phyloP scores from a whole-genome alignment of 2,888 invertebrate genomes.

The Drosophila fulvimacula region DNA sequence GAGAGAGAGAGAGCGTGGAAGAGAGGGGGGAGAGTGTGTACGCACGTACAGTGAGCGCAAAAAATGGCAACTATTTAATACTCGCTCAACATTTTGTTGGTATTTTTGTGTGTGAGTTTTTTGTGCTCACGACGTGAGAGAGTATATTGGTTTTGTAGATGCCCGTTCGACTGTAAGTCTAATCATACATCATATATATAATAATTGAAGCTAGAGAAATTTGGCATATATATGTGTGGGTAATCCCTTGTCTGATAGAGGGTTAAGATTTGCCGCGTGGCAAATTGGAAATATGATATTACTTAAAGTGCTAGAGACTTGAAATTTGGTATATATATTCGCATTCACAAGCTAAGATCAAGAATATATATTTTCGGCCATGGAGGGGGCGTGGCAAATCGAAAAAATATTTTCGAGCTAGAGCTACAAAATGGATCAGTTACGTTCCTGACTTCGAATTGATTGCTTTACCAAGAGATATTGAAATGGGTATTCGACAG shows the following conservation, averaged over 20 bases:
- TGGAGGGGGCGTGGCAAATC: not conserved
- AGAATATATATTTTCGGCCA: too few species aligned
- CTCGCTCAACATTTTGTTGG: constrained; percentile 63
- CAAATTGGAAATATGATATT: not conserved
- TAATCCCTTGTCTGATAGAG: not conserved
- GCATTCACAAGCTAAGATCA: too few species aligned
- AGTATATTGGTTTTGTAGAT: not conserved
- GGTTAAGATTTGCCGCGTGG: not conserved
- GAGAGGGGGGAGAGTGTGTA: not conserved
- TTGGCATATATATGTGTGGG: not conserved
- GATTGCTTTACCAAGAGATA: too few species aligned
- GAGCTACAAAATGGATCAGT: too few species aligned
- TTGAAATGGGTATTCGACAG: not conserved
- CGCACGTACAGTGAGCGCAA: constrained; percentile 26
- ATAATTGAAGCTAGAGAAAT: not conserved
- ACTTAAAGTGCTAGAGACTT: too few species aligned
- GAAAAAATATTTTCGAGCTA: not conserved
- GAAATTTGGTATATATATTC: too few species aligned
- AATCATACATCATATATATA: too few species aligned
- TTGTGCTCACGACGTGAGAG: not conserved
- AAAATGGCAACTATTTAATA: constrained; percentile 77
- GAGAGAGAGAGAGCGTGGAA: not conserved
- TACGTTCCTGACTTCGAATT: too few species aligned
- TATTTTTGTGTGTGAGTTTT: constrained; percentile 54
- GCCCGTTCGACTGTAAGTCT: not conserved